Evolutionary conservation across 2,888 invertebrate genomes (phyloP), one percentile per base, ranked within the genome.

Genomic region (Macroteleia sp.): DNA sequence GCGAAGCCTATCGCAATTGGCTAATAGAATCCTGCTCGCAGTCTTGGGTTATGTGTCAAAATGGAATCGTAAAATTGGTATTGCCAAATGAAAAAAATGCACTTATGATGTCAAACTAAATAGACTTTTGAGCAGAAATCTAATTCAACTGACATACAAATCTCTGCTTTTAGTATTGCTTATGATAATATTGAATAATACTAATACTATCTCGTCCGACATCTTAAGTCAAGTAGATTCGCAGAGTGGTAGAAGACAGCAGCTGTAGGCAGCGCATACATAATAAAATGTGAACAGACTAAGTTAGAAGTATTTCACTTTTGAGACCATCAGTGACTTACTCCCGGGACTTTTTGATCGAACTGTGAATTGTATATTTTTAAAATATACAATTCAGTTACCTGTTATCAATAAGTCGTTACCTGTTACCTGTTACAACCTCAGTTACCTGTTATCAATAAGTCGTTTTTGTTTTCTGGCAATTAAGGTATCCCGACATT

Each of bases 211-310:
- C 61, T 48, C 46, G 66, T 66, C n/a, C 59, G 36, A 59, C 66
- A 54, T 59, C 69, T 41, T 69, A 69, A 64, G 62, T 69, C 69
- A 69, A 69, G 77, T 80, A 79, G 82, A 80, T 81, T 79, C 80
- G 79, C 77, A 80, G 79, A 82, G 87, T 85, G 86, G 87, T 85
- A 87, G 86, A 85, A 86, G 86, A 84, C 87, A 86, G 87, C 87
- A 84, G 87, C 86, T 81, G 82, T 85, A 87, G 86, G 84, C 84
- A 85, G 88, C 87, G 87, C 85, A 86, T 86, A 87, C 83, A 87
- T 84, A 91, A 90, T 91, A 91, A 92, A 92, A 90, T 76, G 85
- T 85, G 74, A 83, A 77, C 87, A 86, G 83, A 89, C 85, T 88
- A n/a, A n/a, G n/a, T n/a, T n/a, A n/a, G n/a, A n/a, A n/a, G n/a